Conservation (phyloP, 2,888 invertebrate species). For the Tenodera sinensis region DNA sequence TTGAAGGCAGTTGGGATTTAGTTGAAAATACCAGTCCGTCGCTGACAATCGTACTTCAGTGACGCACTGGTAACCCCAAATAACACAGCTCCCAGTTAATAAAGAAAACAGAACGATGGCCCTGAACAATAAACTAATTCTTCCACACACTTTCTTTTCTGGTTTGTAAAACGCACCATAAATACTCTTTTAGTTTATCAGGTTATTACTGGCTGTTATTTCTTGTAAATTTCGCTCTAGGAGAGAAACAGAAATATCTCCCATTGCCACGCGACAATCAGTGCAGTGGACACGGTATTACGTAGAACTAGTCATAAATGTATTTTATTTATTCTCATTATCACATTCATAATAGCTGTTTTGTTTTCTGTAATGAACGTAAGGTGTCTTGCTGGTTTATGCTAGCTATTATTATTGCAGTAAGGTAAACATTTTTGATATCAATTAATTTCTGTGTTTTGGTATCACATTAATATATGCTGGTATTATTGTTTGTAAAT, state of each 20-base stretch:
- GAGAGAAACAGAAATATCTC: slow-evolving; percentile 23
- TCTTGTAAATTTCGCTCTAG: neutral
- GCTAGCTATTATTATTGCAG: neutral
- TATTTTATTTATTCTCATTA: slow-evolving; percentile 2
- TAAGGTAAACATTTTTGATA: neutral
- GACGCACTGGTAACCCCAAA: no score
- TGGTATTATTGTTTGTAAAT: slow-evolving; percentile 9
- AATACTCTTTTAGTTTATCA: neutral
- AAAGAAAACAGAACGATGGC: neutral
- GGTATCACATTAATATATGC: neutral
- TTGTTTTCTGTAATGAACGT: neutral
- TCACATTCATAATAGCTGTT: neutral
- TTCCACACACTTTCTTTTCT: neutral
- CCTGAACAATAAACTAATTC: neutral
- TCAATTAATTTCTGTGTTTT: slow-evolving; percentile 10
- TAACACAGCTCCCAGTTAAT: no score
- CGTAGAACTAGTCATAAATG: slow-evolving; percentile 26
- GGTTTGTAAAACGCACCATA: neutral
- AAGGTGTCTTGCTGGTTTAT: neutral
- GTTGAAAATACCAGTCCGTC: no score
- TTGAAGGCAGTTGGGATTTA: no score
- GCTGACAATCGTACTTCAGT: no score
- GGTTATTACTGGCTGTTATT: neutral
- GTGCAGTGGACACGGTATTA: slow-evolving; percentile 35
- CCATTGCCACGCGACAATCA: slow-evolving; percentile 40